phyloP scores from a whole-genome alignment of 2,113 vertebrate genomes.

The Sinocyclocheilus grahami region DNA sequence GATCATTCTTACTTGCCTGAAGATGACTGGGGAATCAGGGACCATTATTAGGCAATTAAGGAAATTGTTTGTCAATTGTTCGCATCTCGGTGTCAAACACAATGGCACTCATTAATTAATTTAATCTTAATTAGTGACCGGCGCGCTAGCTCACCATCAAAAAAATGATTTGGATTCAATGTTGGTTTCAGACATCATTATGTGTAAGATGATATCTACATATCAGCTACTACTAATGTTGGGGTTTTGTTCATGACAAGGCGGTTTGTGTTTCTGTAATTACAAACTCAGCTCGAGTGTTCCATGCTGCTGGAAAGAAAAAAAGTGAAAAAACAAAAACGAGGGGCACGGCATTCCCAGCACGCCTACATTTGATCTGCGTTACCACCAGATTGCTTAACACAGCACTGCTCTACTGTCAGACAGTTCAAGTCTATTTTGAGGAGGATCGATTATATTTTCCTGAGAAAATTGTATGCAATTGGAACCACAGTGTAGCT shows the following conservation, averaged over 20 bases:
- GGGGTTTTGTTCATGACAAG: slow-evolving; percentile 57
- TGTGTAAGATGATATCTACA: slow-evolving; percentile 51
- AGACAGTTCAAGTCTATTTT: slow-evolving; percentile 53
- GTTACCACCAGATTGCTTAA: slow-evolving; percentile 49
- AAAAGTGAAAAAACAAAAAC: slow-evolving; percentile 7
- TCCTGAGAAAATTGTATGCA: slow-evolving; percentile 56
- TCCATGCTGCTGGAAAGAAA: slow-evolving; percentile 43
- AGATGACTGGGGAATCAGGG: not conserved
- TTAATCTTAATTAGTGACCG: slow-evolving; percentile 34
- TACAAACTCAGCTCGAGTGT: slow-evolving; percentile 50
- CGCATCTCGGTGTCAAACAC: not conserved
- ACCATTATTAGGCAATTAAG: slow-evolving; percentile 25
- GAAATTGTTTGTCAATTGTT: slow-evolving; percentile 34
- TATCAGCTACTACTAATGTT: slow-evolving; percentile 56
- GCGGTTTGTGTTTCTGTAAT: slow-evolving; percentile 60
- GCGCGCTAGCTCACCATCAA: slow-evolving; percentile 29
- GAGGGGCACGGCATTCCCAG: slow-evolving; percentile 39
- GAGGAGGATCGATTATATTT: slow-evolving; percentile 59
- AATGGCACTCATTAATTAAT: slow-evolving; percentile 42
- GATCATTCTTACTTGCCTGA: slow-evolving; percentile 5
- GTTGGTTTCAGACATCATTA: slow-evolving; percentile 51
- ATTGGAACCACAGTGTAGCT: slow-evolving; percentile 54
- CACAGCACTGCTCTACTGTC: slow-evolving; percentile 33
- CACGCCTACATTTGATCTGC: slow-evolving; percentile 45
- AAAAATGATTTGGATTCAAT: slow-evolving; percentile 21